These are phyloP conservation scores for Triops longicaudatus DNA, from an alignment of 1,140 invertebrate species.

Conservation along the genomic window DNA sequence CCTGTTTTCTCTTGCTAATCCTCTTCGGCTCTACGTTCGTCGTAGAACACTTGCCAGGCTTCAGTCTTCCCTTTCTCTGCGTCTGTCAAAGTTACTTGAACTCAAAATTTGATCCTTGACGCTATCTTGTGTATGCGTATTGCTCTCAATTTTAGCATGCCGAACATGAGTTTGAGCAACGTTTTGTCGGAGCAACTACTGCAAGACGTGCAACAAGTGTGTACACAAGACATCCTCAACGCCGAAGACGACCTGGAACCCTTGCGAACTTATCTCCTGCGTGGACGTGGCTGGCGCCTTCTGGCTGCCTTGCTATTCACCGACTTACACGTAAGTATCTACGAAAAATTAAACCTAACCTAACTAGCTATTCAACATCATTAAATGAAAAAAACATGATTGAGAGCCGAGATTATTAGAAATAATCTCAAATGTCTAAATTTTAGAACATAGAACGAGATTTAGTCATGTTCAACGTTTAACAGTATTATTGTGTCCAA, in stretches of 20 bases:
- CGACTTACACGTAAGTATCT: constrained; percentile 45
- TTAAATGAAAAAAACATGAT: no score
- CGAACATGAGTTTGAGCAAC: constrained; percentile 6
- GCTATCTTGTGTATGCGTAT: not conserved
- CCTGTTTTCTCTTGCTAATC: not conserved
- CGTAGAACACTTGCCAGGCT: not conserved
- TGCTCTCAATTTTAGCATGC: not conserved
- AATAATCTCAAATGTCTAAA: no score
- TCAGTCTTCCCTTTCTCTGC: not conserved
- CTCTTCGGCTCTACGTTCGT: not conserved
- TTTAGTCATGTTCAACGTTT: no score
- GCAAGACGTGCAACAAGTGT: constrained; percentile 51
- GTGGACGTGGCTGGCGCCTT: constrained; percentile 52
- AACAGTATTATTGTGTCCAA: no score
- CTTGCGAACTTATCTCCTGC: constrained; percentile 47
- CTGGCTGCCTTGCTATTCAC: constrained; percentile 48
- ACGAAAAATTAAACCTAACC: no score
- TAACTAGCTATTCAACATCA: no score
- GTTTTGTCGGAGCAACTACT: constrained; percentile 42
- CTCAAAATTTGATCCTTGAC: not conserved
- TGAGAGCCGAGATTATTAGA: no score
- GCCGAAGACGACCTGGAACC: constrained; percentile 40
- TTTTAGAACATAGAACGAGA: no score
- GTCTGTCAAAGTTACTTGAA: not conserved
- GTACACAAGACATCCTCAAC: constrained; percentile 36